Evolutionary conservation across 1,140 invertebrate species (phyloP).

Genomic region (Limonius californicus): DNA sequence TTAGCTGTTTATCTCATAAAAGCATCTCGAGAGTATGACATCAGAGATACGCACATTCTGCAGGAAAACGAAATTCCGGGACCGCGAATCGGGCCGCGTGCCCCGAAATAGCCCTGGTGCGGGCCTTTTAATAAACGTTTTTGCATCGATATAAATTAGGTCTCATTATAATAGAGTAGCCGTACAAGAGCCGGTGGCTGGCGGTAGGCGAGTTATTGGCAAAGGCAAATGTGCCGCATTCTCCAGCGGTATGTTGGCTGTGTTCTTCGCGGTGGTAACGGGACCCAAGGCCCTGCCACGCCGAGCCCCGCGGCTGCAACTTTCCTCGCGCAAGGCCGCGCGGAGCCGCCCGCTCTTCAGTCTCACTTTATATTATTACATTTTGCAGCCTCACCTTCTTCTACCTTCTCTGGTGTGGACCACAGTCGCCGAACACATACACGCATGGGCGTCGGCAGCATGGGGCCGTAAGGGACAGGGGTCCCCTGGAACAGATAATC

Average conservation of each 20-base stretch:
- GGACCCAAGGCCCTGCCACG: constrained; percentile 40
- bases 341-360: constrained; percentile 23
- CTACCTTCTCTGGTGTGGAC: background rate
- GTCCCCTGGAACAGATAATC: no score
- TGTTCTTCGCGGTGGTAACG: constrained; percentile 28
- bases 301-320: constrained; percentile 34
- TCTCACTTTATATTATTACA: constrained; percentile 15
- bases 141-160: constrained; percentile 7
- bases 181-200: background rate
- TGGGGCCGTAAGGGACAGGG: no score
- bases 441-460: no score
- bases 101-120: no score
- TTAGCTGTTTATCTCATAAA: constrained; percentile 2
- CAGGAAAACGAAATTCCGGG: no score
- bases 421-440: background rate
- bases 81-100: no score
- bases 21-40: constrained; percentile 3
- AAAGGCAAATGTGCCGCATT: constrained; percentile 13
- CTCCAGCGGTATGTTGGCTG: constrained; percentile 17
- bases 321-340: constrained; percentile 40
- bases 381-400: constrained; percentile 9
- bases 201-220: constrained; percentile 3
- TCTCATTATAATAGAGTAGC: constrained; percentile 9
- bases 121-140: no score
- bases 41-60: background rate